Conservation (phyloP, 2,113 vertebrate species). For the Steatornis caripensis region DNA sequence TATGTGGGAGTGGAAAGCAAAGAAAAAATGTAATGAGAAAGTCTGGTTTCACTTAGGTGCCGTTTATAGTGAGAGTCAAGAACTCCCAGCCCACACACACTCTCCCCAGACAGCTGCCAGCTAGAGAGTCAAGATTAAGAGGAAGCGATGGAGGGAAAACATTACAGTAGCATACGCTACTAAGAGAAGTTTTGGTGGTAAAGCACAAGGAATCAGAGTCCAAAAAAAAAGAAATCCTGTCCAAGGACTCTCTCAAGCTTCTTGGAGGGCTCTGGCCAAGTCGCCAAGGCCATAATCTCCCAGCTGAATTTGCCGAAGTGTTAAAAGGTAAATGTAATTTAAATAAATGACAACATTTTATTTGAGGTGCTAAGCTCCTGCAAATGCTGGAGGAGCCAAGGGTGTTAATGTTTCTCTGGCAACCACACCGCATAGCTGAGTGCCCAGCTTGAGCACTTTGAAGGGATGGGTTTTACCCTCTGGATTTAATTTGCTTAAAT, state of each 20-base stretch:
- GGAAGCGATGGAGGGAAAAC: background rate
- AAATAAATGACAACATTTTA: background rate
- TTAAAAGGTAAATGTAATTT: background rate
- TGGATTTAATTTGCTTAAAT: background rate
- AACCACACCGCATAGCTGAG: background rate
- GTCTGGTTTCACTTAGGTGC: slow-evolving; percentile 42
- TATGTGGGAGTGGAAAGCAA: background rate
- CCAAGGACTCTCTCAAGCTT: background rate
- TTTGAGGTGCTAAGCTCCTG: background rate
- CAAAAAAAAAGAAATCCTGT: background rate
- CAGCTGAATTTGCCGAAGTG: background rate
- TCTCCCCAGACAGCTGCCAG: background rate
- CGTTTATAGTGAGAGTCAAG: slow-evolving; percentile 8
- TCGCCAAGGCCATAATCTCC: background rate
- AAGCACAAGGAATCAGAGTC: background rate
- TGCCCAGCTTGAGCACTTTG: background rate
- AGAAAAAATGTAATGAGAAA: slow-evolving; percentile 7
- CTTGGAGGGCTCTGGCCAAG: background rate
- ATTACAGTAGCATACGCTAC: background rate
- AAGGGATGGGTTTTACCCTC: background rate
- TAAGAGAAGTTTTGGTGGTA: background rate
- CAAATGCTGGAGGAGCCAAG: background rate
- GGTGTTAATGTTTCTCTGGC: slow-evolving; percentile 37
- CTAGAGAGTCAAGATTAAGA: background rate
- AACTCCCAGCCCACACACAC: slow-evolving; percentile 12